Evolutionary conservation across 2,888 invertebrate genomes (phyloP), one percentile per base, ranked within the genome.

Genomic region (Oscheius sp.): DNA sequence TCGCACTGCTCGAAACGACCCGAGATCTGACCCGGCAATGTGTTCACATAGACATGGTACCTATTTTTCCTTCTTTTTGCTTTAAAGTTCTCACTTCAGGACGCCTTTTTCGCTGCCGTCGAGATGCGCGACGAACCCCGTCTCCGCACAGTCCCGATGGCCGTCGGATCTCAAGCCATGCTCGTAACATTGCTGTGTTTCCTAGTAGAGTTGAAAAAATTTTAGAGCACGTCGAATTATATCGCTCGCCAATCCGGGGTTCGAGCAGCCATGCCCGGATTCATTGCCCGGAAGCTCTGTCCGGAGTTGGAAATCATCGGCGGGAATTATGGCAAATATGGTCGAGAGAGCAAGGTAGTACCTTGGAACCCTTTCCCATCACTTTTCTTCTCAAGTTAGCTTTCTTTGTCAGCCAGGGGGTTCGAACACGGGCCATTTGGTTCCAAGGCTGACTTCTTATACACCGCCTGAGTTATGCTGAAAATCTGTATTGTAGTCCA

Each of bases 261-360:
- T 0, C 89, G 92, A 58, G 92, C 92, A 7, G 92, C 91, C 2
- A 92, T 93, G 92, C 92, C 92, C 1, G 92, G 92, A 0, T 92
- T 92, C 84, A 92, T 92, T 74, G 92, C 90, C 1, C 90, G 89
- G 73, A 92, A 92, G 82, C 89, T 93, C 5, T 92, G 92, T 83
- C 92, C 92, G 0, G 87, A 91, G 47, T 89, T 92, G 1, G 88
- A 90, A 4, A 90, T 92, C 55, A 91, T 93, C 1, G 90, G 90
- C 0, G 84, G 88, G 11, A 90, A 92, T 86, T 92, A 91, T 82
- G 84, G 89, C 29, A 92, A 92, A 84, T 92, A 92, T 84, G 87
- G 87, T 0, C 86, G 85, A 47, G 90, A 90, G 21, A 91, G 91
- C 79, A 81, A 87, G 59, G 84, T 89, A 73, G 42, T 21, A 21